Evolutionary conservation across 2,797 vertebrate genomes (phyloP), one percentile per base, ranked within the genome.

Genomic region (Fistularia tabacaria): DNA sequence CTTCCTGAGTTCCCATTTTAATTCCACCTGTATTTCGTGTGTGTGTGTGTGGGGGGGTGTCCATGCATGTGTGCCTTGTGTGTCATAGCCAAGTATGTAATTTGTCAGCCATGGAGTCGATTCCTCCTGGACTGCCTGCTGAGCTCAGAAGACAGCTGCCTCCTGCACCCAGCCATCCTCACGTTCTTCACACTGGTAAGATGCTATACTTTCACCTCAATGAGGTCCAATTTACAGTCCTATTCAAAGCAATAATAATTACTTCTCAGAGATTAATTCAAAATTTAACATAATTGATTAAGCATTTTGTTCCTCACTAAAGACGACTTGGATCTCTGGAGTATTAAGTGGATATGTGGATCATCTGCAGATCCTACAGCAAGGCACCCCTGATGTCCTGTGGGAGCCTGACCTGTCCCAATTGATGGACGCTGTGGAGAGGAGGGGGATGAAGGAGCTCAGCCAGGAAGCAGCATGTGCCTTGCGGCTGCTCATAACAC

Each of bases 91-190:
- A 81, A 84, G 46, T 90, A 93, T 0, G 77, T 90, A 59, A 87
- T 81, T 73, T 90, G 88, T 54, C 95, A 96, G 78, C 94, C 94
- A 0, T 98, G 96, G 95, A 92, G 85, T 80, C 87, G 87, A 37
- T 94, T 95, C 85, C 81, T 98, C 69, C 83, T 98, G 49, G 81
- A 86, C 84, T 90, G 87, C 3, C 85, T 95, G 49, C 79, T 95
- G 49, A 87, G 55, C 77, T 88, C 91, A 40, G 87, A 82, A 50
- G 88, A 92, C 52, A 90, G 76, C 71, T 78, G 85, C 57, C 74
- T 90, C 56, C 88, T 98, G 56, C 92, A 91, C 71, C 90, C 95
- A 8, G 93, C 91, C 69, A 81, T 92, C 62, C 90, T 98, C 68
- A 88, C 87, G 74, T 84, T 97, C 52, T 68, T 97, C 79, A 86